Conservation (phyloP, 2,888 invertebrate genomes). For the Morpho deidamia region DNA sequence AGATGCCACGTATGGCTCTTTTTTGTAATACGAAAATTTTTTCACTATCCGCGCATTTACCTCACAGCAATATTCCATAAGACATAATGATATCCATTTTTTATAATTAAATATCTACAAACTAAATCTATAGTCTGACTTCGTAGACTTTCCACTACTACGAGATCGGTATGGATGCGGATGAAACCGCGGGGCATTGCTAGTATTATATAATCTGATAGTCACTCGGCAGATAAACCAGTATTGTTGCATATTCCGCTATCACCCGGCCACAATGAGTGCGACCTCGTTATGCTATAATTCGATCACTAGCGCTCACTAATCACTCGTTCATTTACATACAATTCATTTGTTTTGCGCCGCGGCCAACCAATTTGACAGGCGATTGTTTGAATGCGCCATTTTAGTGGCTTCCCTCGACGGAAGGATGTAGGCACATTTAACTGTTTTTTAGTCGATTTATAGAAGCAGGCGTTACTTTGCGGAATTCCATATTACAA, state of each 20-base stretch:
- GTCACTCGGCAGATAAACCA: too few relatives aligned
- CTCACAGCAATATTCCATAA: too few relatives aligned
- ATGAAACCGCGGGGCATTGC: neutral
- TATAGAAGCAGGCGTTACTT: too few relatives aligned
- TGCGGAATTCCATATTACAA: too few relatives aligned
- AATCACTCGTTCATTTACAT: constrained; percentile 53
- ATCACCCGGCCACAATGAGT: constrained; percentile 36
- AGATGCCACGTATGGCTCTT: too few relatives aligned
- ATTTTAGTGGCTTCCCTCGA: constrained; percentile 32
- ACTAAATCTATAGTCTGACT: neutral
- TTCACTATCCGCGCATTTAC: too few relatives aligned
- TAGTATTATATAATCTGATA: neutral
- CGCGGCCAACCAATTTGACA: constrained; percentile 35
- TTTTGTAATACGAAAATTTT: too few relatives aligned
- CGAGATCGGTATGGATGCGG: neutral
- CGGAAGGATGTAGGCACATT: neutral
- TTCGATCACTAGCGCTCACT: constrained; percentile 46
- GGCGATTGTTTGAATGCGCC: constrained; percentile 38
- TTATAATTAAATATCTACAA: neutral
- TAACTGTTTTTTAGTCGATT: neutral
- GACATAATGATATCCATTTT: neutral
- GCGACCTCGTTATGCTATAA: constrained; percentile 47
- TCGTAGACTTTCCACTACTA: neutral
- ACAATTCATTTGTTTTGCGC: constrained; percentile 48
- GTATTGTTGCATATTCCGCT: neutral